Conservation (phyloP, 2,797 vertebrate genomes). For the Distichodus sexfasciatus region DNA sequence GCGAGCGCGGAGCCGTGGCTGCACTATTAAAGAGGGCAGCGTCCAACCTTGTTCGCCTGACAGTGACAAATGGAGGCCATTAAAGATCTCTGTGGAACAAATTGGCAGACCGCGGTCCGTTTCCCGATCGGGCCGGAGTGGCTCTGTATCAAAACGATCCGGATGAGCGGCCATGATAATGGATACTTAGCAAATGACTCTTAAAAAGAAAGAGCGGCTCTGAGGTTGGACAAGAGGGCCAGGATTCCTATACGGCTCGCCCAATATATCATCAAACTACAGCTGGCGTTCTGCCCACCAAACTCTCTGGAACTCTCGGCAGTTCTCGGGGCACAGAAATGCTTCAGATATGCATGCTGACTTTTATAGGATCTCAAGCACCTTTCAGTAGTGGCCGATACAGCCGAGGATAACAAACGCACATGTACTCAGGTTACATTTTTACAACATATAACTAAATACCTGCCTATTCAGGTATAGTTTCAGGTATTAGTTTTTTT, state of each 20-base stretch:
- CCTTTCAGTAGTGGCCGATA: too few relatives aligned
- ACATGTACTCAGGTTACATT: too few relatives aligned
- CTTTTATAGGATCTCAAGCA: too few relatives aligned
- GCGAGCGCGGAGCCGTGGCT: constrained; percentile 42
- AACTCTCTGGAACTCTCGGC: too few relatives aligned
- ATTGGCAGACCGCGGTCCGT: constrained; percentile 44
- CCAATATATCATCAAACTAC: too few relatives aligned
- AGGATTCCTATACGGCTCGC: neutral
- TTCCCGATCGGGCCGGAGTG: constrained; percentile 34
- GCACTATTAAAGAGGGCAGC: constrained; percentile 48
- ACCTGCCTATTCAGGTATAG: too few relatives aligned
- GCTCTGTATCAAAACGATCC: constrained; percentile 30
- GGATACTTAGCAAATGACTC: constrained; percentile 28
- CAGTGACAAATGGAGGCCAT: constrained; percentile 56
- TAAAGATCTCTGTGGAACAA: constrained; percentile 50
- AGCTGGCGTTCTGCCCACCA: too few relatives aligned
- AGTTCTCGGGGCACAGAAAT: too few relatives aligned
- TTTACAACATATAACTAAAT: too few relatives aligned
- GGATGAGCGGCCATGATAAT: constrained; percentile 39
- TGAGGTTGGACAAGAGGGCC: constrained; percentile 3
- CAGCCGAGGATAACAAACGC: too few relatives aligned
- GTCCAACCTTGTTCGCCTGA: constrained; percentile 50
- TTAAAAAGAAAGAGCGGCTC: constrained; percentile 3
- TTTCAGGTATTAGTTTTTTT: too few relatives aligned
- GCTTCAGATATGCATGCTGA: too few relatives aligned